Evolutionary conservation across 2,113 vertebrate species (phyloP).

Genomic region (Australoheros scitulus): DNA sequence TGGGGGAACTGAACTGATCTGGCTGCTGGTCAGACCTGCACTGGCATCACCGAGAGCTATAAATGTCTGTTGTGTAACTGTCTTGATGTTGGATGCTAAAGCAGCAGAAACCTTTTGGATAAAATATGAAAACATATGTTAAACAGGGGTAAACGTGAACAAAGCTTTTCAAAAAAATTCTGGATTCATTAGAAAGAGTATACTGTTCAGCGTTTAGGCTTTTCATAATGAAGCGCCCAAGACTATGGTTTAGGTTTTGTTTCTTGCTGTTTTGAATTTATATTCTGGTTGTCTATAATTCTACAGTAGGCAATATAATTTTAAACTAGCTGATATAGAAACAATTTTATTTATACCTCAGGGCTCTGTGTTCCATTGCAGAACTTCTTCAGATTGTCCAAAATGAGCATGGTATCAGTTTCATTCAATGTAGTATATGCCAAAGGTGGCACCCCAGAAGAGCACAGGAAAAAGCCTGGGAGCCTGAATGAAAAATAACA

Average conservation of each 20-base stretch:
- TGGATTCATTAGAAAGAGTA: too few relatives aligned
- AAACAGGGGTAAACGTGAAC: background rate
- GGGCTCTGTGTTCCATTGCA: slow-evolving; percentile 37
- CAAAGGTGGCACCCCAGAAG: slow-evolving; percentile 23
- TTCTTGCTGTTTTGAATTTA: too few relatives aligned
- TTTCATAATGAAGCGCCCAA: too few relatives aligned
- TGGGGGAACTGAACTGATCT: slow-evolving; percentile 47
- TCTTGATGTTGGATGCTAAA: slow-evolving; percentile 59
- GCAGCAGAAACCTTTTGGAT: slow-evolving; percentile 52
- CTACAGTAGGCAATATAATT: too few relatives aligned
- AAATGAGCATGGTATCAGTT: background rate
- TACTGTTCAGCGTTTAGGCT: too few relatives aligned
- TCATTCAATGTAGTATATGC: slow-evolving; percentile 28
- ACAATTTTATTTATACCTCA: slow-evolving; percentile 33
- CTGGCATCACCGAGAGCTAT: slow-evolving; percentile 44
- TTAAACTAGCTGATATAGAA: background rate
- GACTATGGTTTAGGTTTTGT: too few relatives aligned
- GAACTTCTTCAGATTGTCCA: slow-evolving; percentile 8
- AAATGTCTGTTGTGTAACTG: slow-evolving; percentile 38
- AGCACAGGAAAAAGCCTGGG: slow-evolving; percentile 48
- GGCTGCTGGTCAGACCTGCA: slow-evolving; percentile 46
- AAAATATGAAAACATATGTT: background rate
- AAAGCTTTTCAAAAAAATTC: too few relatives aligned
- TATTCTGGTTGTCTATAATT: too few relatives aligned
- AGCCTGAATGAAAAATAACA: slow-evolving; percentile 27